Base-by-base conservation (phyloP, 2,113 vertebrate species). In the Ophiodon elongatus region DNA sequence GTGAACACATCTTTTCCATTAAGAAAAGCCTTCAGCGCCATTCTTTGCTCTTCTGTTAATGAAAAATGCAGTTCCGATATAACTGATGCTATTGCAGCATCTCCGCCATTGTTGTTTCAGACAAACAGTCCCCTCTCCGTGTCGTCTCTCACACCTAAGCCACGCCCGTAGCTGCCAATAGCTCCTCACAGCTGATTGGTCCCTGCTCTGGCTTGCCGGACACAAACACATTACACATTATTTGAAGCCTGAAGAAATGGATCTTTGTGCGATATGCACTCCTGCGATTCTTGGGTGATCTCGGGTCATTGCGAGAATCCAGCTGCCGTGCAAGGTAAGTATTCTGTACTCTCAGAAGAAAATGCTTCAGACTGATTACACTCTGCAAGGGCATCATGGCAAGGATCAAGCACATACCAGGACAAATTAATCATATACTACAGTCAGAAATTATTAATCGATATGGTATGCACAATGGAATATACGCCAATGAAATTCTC, bases 371-470 rank as follows among this genome's bases (percentile, higher is more conserved):
- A 31, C 14, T 72, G 63, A 72, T 78, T 70, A 54, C 31, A 59
- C 31, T 76, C 41, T 74, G 45, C 45, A 19, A 76, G 57, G 35
- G n/a, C 74, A 4, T 69, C 8, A 64, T 33, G 35, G 60, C 69
- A 29, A 56, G 23, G 81, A 69, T 75, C 17, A 71, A 70, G 35
- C 33, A 21, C 31, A 19, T 21, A 35, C 56, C 45, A 8, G 25
- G 50, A 64, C 45, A 67, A 82, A 88, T 84, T 64, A 75, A 83
- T 84, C 10, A 65, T 54, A 29, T 52, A 54, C 56, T 72, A 69
- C 0, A 72, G 21, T 77, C 75, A 79, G 77, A 71, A 83, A 80
- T 79, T 52, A 88, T 66, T 84, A 43, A 90, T 86, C 71, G 11
- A 73, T 52, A 27, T 69, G 19, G 66, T 43, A 52, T n/a, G 65